Conservation (phyloP, 2,797 vertebrate genomes). For the Podargus strigoides region DNA sequence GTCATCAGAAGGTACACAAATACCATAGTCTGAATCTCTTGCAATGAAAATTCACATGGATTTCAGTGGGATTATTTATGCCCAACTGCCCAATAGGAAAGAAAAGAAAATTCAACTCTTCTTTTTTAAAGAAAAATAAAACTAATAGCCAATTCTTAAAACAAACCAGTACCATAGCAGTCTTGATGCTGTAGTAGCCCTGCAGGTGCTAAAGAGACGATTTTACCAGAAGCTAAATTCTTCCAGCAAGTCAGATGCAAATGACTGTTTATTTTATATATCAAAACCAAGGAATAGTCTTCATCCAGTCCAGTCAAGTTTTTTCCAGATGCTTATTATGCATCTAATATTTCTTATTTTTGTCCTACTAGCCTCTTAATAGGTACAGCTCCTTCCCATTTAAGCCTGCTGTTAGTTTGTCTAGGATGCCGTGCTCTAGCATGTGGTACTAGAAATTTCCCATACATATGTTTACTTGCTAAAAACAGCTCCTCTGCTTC, state of each 20-base stretch:
- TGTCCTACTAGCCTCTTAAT: neutral
- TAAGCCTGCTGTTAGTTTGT: neutral
- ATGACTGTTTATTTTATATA: neutral
- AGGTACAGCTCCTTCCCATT: neutral
- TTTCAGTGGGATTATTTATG: neutral
- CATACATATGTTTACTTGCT: fast-evolving
- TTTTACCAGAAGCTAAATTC: neutral
- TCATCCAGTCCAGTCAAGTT: neutral
- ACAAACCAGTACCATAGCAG: neutral
- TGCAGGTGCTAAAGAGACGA: neutral
- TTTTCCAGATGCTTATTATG: neutral
- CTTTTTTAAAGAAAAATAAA: neutral
- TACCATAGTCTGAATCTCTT: neutral
- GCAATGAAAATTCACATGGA: neutral
- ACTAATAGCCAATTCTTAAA: neutral
- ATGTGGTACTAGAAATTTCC: neutral
- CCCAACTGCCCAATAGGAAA: neutral
- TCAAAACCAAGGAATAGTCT: neutral
- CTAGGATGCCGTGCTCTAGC: neutral
- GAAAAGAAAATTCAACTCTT: neutral
- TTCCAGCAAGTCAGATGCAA: neutral
- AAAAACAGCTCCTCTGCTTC: neutral
- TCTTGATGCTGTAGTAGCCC: neutral
- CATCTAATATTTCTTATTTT: neutral
- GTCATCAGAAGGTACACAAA: neutral